Conservation (phyloP, 2,113 vertebrate species). For the human (Homo sapiens) region DNA sequence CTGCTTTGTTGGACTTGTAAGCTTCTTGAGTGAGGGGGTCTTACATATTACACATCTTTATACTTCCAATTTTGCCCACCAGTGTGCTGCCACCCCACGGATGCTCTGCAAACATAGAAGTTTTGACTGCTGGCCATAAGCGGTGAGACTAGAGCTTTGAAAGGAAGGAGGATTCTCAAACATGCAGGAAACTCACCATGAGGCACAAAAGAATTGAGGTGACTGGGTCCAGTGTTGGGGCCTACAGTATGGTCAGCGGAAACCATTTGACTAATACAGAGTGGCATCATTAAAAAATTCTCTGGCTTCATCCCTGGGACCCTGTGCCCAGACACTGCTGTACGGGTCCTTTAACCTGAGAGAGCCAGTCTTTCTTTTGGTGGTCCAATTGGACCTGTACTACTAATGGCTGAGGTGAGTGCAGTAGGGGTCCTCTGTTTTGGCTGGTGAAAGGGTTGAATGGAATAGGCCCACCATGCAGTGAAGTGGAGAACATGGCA, state of each 20-base stretch:
- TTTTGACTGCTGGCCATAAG: neutral
- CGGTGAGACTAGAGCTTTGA: neutral
- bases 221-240: neutral
- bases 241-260: neutral
- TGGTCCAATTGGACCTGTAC: neutral
- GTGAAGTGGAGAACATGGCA: neutral
- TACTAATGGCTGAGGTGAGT: neutral
- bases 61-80: neutral
- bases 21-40: neutral
- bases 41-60: neutral
- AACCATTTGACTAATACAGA: neutral
- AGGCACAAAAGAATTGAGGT: neutral
- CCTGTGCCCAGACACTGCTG: neutral
- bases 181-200: neutral
- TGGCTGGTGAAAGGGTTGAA: neutral
- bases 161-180: neutral
- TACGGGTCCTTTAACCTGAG: neutral
- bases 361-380: neutral
- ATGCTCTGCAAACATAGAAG: neutral
- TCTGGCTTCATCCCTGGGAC: neutral
- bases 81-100: neutral
- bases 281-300: neutral
- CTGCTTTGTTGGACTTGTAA: neutral
- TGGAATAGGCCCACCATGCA: too few species aligned
- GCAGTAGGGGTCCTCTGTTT: neutral